Percentiles rank a stretch among this genome's conserved stretches.
Evolutionary conservation across 2,113 vertebrate species (phyloP).

Genomic region (Alaudala cheleensis): DNA sequence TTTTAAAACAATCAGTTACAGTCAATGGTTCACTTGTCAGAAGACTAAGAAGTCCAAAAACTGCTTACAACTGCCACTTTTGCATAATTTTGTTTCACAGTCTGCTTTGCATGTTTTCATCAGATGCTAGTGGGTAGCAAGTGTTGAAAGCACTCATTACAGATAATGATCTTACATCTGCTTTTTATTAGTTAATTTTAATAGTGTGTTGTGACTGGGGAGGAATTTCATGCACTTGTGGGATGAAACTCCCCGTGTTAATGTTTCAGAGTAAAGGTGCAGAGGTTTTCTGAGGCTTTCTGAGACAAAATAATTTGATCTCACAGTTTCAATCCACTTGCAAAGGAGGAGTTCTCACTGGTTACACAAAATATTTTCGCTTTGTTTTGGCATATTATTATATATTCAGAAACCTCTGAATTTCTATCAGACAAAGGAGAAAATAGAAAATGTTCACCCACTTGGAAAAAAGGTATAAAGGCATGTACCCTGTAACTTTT

Average conservation of each 20-base stretch:
- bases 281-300: background rate
- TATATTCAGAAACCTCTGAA: background rate
- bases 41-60: background rate
- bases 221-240: background rate
- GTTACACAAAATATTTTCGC: background rate
- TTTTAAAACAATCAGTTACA: background rate
- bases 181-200: conserved; percentile 46
- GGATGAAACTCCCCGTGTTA: background rate
- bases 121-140: background rate
- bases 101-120: background rate
- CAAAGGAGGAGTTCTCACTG: background rate
- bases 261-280: background rate
- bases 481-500: background rate
- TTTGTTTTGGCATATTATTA: background rate
- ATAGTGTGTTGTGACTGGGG: background rate
- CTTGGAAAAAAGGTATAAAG: background rate
- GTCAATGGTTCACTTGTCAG: background rate
- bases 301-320: background rate
- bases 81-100: background rate
- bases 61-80: background rate
- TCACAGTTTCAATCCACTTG: background rate
- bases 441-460: background rate
- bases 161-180: background rate
- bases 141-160: background rate
- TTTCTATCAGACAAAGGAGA: background rate